Base-by-base conservation (phyloP, 2,888 invertebrate species). In the Xylota segnis region DNA sequence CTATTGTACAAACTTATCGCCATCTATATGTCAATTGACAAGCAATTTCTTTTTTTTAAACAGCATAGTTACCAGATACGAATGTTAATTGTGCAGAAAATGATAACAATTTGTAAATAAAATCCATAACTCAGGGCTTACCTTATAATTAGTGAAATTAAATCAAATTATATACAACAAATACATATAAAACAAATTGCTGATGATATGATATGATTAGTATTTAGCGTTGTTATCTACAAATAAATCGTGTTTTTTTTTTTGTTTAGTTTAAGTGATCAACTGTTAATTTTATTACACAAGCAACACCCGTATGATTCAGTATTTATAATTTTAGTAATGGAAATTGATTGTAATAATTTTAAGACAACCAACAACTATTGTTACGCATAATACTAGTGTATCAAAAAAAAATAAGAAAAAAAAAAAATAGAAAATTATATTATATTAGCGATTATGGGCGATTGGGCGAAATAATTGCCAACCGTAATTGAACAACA, bases 101-200 rank as follows among this genome's bases (percentile, higher is more conserved):
- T 43, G 14, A 29, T 54, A 76, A 59, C 50, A 72, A n/a, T 29
- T 12, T 78, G 77, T 70, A 78, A 70, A 78, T 70, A 61, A 59
- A 79, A 72, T 66, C 12, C 45, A 66, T 76, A 81, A 86, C 84
- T 86, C 84, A 86, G 84, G 84, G 84, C 81, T 76, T 86, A 86
- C 66, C 76, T 86, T 58, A 50, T 86, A 86, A 86, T 81, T 86
- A 86, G 84, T 76, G 50, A 86, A n/a, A 86, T 66, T 81, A 34
- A 66, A 71, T 61, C 47, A 66, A 74, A 65, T 61, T 74, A 59
- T 79, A 56, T 32, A 59, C 54, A 70, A 78, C 18, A 65, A 63
- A 70, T 68, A 43, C 12, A 59, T 32, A 27, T 12, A 29, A 23
- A 50, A 54, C 2, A 37, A 63, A 52, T 58, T 66, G 75, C 75